Percentiles rank a stretch among this genome's conserved stretches.
Conservation (phyloP, 2,113 vertebrate genomes). For the Oncorhynchus mykiss region DNA sequence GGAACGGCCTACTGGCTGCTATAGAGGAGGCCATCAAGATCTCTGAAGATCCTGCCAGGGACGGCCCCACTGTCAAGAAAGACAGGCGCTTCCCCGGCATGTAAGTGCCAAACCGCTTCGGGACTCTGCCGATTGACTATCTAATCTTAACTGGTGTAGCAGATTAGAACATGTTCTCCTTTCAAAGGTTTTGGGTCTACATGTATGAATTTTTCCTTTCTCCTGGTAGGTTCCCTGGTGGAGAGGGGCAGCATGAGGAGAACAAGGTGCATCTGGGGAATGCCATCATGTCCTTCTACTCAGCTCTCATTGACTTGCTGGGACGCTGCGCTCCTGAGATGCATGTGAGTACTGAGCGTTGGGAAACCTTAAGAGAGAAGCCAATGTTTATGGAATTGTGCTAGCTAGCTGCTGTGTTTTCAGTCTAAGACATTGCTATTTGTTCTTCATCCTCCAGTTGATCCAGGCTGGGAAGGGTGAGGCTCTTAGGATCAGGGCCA, state of each 20-base stretch:
- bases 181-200: not conserved
- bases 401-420: no score
- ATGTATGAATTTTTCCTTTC: slow-evolving; percentile 13
- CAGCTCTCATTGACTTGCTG: slow-evolving; percentile 89
- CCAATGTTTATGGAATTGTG: no score
- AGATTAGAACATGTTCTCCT: not conserved
- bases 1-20: slow-evolving; percentile 85
- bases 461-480: slow-evolving; percentile 93
- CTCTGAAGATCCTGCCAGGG: slow-evolving; percentile 88
- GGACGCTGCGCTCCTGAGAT: slow-evolving; percentile 93
- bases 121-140: not conserved
- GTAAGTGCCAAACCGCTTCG: slow-evolving; percentile 44
- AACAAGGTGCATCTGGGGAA: slow-evolving; percentile 90
- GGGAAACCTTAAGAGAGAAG: no score
- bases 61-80: slow-evolving; percentile 87
- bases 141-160: no score
- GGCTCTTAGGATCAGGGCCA: slow-evolving; percentile 88
- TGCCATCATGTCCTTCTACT: slow-evolving; percentile 93
- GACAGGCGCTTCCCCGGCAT: slow-evolving; percentile 82
- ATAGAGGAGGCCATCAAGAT: slow-evolving; percentile 93
- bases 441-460: slow-evolving; percentile 65
- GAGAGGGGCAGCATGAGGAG: slow-evolving; percentile 89
- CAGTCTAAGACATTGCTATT: not conserved
- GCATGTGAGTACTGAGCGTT: slow-evolving; percentile 77
- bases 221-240: slow-evolving; percentile 79